Percentiles rank a stretch among this genome's conserved stretches.
Evolutionary conservation across 1,140 invertebrate species (phyloP).

Genomic region (Leptopilina clavipes): DNA sequence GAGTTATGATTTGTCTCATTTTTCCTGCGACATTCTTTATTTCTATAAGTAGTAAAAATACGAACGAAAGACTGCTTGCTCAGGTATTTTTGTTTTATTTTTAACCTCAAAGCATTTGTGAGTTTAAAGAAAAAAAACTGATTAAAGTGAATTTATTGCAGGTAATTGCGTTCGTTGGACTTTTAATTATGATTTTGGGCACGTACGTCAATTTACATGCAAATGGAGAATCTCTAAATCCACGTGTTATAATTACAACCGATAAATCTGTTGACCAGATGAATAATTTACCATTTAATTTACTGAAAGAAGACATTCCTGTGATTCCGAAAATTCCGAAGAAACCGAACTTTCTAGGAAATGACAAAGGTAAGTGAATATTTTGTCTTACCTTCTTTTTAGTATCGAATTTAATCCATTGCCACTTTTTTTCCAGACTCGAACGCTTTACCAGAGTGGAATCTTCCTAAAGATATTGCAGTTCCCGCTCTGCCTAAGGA

Average conservation of each 20-base stretch:
- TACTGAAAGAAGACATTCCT: slow-evolving; percentile 58
- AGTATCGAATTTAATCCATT: not conserved
- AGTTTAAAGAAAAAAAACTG: too few species aligned
- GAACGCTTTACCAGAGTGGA: not conserved
- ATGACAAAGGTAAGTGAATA: slow-evolving; percentile 54
- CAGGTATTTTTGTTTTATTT: slow-evolving; percentile 72
- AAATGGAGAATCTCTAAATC: slow-evolving; percentile 77
- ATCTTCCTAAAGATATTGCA: slow-evolving; percentile 74
- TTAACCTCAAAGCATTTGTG: too few species aligned
- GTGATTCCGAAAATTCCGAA: slow-evolving; percentile 55
- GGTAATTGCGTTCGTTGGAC: slow-evolving; percentile 84
- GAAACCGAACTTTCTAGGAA: slow-evolving; percentile 49
- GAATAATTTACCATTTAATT: slow-evolving; percentile 67
- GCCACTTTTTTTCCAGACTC: not conserved
- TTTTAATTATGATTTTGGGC: slow-evolving; percentile 88
- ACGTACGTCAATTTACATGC: slow-evolving; percentile 90
- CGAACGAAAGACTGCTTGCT: slow-evolving; percentile 82
- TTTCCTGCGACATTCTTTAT: slow-evolving; percentile 89
- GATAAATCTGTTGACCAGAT: slow-evolving; percentile 64
- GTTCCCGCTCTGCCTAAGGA: slow-evolving; percentile 72
- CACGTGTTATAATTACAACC: slow-evolving; percentile 52
- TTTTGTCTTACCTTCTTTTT: slow-evolving; percentile 11
- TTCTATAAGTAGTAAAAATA: slow-evolving; percentile 82
- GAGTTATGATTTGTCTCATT: slow-evolving; percentile 94
- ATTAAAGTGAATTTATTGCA: slow-evolving; percentile 68